Conservation (phyloP, 2,888 invertebrate species). For the Vesta saturnalis region DNA sequence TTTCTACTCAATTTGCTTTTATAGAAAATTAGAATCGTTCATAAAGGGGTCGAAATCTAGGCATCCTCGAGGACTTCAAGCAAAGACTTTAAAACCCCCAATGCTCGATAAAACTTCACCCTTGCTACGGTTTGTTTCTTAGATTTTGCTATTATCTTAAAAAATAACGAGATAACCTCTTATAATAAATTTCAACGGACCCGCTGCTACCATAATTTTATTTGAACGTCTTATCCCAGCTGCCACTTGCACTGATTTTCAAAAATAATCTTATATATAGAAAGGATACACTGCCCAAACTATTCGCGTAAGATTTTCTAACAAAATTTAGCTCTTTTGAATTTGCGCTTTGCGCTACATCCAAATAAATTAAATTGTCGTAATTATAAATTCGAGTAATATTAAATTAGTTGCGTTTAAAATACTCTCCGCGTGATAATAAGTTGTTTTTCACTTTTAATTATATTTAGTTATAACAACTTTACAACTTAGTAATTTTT, state of each 20-base stretch:
- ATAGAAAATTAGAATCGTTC: constrained; percentile 33
- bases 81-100: constrained; percentile 20
- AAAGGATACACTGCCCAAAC: background rate
- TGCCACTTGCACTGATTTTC: background rate
- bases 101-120: constrained; percentile 25
- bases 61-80: constrained; percentile 18
- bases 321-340: too few species aligned
- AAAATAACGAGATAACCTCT: constrained; percentile 22
- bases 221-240: background rate
- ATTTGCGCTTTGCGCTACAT: too few species aligned
- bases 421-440: too few species aligned
- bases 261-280: background rate
- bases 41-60: constrained; percentile 26
- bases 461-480: too few species aligned
- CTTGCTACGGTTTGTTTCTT: constrained; percentile 27
- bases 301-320: background rate
- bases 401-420: too few species aligned
- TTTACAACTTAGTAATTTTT: too few species aligned
- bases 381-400: too few species aligned
- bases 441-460: too few species aligned
- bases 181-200: constrained; percentile 25
- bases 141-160: constrained; percentile 26
- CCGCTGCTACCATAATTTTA: constrained; percentile 20
- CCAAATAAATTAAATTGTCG: too few species aligned
- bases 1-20: constrained; percentile 36